phyloP scores from a whole-genome alignment of 2,113 vertebrate genomes.

The Neomonachus schauinslandi region DNA sequence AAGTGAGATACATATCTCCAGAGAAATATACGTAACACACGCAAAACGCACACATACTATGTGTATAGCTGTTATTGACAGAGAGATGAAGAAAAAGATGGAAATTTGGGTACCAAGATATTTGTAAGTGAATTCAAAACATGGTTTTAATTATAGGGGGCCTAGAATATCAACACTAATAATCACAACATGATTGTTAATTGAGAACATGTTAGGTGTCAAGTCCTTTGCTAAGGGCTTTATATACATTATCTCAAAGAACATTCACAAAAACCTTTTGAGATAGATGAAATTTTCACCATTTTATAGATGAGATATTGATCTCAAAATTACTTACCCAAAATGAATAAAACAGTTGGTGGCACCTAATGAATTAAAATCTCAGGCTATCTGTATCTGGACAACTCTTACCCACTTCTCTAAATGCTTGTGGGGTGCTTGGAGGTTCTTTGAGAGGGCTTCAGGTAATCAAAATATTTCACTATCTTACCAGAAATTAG shows the following conservation, averaged over 20 bases:
- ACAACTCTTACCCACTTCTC: neutral
- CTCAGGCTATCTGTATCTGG: neutral
- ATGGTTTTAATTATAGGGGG: neutral
- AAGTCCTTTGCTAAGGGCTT: neutral
- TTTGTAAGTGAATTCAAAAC: slow-evolving; percentile 4
- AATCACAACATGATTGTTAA: neutral
- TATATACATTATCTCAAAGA: neutral
- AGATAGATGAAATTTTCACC: neutral
- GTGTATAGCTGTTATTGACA: neutral
- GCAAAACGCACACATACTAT: neutral
- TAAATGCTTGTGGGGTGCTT: neutral
- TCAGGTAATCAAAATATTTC: slow-evolving; percentile 49
- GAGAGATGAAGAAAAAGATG: neutral
- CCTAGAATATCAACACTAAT: neutral
- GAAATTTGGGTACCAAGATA: neutral
- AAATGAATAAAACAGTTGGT: neutral
- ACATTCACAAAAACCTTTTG: neutral
- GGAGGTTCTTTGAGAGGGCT: neutral
- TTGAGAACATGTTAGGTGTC: neutral
- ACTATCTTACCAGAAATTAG: slow-evolving; percentile 36
- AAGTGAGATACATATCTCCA: neutral
- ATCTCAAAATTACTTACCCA: neutral
- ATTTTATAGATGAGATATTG: neutral
- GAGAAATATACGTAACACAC: neutral
- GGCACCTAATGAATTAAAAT: neutral